Evolutionary conservation across 2,888 invertebrate species (phyloP).

Genomic region (Luperina testacea): DNA sequence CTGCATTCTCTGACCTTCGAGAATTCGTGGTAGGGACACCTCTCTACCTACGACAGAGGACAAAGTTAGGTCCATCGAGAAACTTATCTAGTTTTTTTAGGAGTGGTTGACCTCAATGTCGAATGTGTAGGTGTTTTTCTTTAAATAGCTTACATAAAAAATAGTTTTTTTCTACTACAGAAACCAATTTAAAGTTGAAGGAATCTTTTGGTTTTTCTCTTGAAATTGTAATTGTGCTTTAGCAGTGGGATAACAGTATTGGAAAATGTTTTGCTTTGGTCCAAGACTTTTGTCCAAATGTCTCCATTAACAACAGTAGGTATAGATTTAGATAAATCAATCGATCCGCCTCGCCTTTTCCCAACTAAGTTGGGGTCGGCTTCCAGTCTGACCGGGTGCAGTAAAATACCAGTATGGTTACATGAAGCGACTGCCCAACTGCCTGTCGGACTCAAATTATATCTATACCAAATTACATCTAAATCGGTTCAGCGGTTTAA

Average conservation of each 20-base stretch:
- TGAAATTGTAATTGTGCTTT: neutral
- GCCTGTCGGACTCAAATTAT: too few relatives aligned
- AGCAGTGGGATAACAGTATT: neutral
- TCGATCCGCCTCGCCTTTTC: neutral
- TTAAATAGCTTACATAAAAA: slow-evolving; percentile 39
- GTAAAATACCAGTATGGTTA: too few relatives aligned
- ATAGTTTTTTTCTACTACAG: slow-evolving; percentile 27
- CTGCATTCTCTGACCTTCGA: neutral
- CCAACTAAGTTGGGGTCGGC: too few relatives aligned
- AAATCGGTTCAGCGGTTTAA: too few relatives aligned
- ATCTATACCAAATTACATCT: too few relatives aligned
- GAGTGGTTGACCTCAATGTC: slow-evolving; percentile 61
- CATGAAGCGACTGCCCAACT: too few relatives aligned
- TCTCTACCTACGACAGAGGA: slow-evolving; percentile 19
- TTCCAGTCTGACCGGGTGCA: too few relatives aligned
- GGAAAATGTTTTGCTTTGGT: slow-evolving; percentile 25
- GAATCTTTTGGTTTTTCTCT: neutral
- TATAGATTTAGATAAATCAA: neutral
- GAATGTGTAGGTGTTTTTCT: slow-evolving; percentile 38
- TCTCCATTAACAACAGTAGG: neutral
- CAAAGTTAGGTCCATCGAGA: slow-evolving; percentile 61
- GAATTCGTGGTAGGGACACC: slow-evolving; percentile 19
- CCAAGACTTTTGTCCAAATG: too few relatives aligned
- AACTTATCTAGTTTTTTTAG: slow-evolving; percentile 68
- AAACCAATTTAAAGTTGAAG: slow-evolving; percentile 19